Conservation (phyloP, 2,888 invertebrate genomes). For the Eupithecia abbreviata region DNA sequence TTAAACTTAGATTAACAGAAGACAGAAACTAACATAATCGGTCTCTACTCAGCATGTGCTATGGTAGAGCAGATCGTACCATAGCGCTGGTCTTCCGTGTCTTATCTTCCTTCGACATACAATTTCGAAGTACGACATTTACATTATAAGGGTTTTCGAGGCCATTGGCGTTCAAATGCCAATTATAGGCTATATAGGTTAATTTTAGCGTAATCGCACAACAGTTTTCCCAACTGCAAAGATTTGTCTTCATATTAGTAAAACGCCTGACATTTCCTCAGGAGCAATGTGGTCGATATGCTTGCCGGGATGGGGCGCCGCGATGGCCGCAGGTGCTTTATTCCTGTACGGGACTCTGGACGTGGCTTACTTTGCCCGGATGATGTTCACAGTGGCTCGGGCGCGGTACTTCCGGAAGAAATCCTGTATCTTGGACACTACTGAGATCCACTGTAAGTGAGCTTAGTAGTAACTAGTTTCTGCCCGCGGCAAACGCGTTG, state of each 20-base stretch:
- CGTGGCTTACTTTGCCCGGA: constrained; percentile 88
- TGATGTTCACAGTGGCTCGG: constrained; percentile 86
- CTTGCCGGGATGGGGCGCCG: constrained; percentile 76
- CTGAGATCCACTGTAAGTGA: constrained; percentile 85
- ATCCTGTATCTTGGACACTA: constrained; percentile 87
- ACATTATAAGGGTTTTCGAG: no score
- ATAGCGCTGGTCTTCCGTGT: no score
- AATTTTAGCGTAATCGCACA: no score
- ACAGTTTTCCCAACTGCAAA: not conserved
- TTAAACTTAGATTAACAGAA: no score
- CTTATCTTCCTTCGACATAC: no score
- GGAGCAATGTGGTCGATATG: constrained; percentile 72
- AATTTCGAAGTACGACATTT: no score
- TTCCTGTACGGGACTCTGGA: constrained; percentile 86
- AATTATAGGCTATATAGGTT: no score
- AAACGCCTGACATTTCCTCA: constrained; percentile 6
- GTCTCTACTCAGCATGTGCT: no score
- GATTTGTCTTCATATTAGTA: not conserved
- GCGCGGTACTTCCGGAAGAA: constrained; percentile 87
- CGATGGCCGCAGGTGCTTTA: constrained; percentile 73
- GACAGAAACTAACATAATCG: no score
- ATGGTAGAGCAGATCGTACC: no score
- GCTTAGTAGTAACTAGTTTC: not conserved
- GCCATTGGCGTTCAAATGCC: no score
- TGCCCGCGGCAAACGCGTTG: no score